phyloP scores from a whole-genome alignment of 92 coral and sea anemone species.

The Porites evermanni region DNA sequence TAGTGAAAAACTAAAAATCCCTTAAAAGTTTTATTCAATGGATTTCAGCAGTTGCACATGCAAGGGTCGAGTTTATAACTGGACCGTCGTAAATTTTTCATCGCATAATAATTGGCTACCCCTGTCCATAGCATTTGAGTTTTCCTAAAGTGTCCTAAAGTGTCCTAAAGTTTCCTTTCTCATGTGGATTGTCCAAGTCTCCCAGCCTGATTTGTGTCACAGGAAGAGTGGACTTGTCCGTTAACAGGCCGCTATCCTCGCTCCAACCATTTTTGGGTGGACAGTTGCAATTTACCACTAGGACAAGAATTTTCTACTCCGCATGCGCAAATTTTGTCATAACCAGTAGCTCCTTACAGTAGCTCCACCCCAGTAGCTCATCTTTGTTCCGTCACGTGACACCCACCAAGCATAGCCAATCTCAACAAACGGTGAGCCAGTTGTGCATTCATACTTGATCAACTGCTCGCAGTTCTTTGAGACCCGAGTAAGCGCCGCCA shows the following conservation, averaged over 20 bases:
- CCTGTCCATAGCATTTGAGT: slow-evolving; percentile 51
- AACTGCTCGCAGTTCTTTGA: slow-evolving; percentile 70
- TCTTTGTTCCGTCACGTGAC: slow-evolving; percentile 65
- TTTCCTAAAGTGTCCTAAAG: slow-evolving; percentile 51
- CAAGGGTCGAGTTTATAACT: too few relatives aligned
- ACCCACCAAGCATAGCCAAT: slow-evolving; percentile 59
- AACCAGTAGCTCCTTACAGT: slow-evolving; percentile 60
- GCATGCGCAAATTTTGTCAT: slow-evolving; percentile 62
- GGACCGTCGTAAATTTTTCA: too few relatives aligned
- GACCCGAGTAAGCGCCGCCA: slow-evolving; percentile 33
- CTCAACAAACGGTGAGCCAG: not conserved
- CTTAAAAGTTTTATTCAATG: too few relatives aligned
- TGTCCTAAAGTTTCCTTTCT: slow-evolving; percentile 31
- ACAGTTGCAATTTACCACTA: slow-evolving; percentile 56
- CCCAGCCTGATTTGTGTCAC: slow-evolving; percentile 44
- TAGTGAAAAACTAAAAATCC: too few relatives aligned
- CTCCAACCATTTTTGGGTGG: slow-evolving; percentile 36
- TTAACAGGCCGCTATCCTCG: slow-evolving; percentile 57
- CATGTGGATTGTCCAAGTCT: slow-evolving; percentile 6
- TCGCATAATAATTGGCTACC: too few relatives aligned
- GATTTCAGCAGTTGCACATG: too few relatives aligned
- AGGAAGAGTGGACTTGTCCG: slow-evolving; percentile 49
- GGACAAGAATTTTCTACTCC: slow-evolving; percentile 64
- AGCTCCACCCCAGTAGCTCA: slow-evolving; percentile 75
- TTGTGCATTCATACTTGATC: slow-evolving; percentile 48